These are phyloP conservation scores for Sebastes goodei DNA, from an alignment of 2,797 vertebrate genomes.

Conservation along the genomic window DNA sequence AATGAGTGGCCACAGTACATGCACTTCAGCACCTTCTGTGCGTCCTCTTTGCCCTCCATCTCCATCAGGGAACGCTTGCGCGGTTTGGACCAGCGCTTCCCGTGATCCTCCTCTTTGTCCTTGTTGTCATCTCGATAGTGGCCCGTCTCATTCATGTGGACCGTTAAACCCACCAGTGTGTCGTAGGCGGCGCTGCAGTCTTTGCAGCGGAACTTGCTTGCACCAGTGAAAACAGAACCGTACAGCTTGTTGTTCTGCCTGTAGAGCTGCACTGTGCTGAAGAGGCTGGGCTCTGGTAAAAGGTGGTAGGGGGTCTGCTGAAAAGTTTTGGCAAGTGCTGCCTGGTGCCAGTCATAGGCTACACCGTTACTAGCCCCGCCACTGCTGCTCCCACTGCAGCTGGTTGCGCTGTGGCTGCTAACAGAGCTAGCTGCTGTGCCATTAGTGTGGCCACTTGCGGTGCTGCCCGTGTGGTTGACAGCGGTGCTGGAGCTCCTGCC, in stretches of 20 bases:
- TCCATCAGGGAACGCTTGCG: conserved; percentile 98
- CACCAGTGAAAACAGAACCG: conserved; percentile 97
- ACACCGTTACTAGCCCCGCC: conserved; percentile 80
- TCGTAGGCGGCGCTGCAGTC: conserved; percentile 99
- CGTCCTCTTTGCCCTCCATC: conserved; percentile 98
- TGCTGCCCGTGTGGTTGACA: conserved; percentile 77
- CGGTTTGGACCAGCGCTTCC: conserved; percentile 97
- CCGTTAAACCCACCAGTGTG: conserved; percentile 96
- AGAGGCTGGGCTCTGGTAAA: conserved; percentile 97
- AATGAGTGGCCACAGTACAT: conserved; percentile 99
- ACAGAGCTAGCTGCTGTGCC: conserved; percentile 69
- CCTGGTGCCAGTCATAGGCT: conserved; percentile 90
- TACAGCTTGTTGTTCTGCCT: conserved; percentile 98
- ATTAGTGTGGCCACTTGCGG: conserved; percentile 67
- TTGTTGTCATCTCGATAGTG: conserved; percentile 99
- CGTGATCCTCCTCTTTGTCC: conserved; percentile 94
- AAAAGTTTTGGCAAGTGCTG: conserved; percentile 96
- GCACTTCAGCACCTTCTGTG: conserved; percentile 99
- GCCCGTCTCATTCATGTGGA: conserved; percentile 99
- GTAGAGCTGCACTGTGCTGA: conserved; percentile 99
- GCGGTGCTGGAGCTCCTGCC: conserved; percentile 84
- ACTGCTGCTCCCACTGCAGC: conserved; percentile 75
- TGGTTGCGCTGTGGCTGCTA: conserved; percentile 74
- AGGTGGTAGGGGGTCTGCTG: conserved; percentile 96
- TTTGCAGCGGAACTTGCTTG: conserved; percentile 99